A percentile compares a stretch with the other conserved stretches of the same genome.
Evolutionary conservation across 2,797 vertebrate genomes (phyloP).

Genomic region (Tarsius wallacei): DNA sequence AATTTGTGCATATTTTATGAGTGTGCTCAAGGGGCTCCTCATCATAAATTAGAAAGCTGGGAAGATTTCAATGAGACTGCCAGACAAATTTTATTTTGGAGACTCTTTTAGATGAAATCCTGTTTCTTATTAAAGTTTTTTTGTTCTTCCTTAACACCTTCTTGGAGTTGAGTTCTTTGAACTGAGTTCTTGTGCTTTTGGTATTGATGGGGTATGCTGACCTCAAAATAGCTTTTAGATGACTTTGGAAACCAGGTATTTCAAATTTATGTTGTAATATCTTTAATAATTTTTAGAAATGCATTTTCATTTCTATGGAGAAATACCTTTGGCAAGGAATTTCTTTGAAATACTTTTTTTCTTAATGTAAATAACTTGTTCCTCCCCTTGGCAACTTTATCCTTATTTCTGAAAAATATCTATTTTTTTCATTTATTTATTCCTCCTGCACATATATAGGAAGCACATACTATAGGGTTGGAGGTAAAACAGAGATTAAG

Average conservation of each 20-base stretch:
- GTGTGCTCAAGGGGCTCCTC: neutral
- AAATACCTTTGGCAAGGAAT: neutral
- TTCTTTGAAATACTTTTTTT: neutral
- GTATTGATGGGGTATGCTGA: rapidly evolving
- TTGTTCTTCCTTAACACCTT: neutral
- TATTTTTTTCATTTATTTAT: neutral
- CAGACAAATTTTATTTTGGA: neutral
- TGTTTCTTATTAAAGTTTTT: neutral
- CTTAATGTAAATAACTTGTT: neutral
- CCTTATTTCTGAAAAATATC: neutral
- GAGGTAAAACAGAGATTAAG: neutral
- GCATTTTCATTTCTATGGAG: neutral
- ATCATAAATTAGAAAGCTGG: neutral
- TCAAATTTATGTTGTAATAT: neutral
- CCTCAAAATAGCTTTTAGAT: neutral
- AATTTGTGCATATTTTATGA: neutral
- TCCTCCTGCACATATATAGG: neutral
- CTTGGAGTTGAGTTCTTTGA: neutral
- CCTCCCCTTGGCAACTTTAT: neutral
- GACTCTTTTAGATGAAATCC: neutral
- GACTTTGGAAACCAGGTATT: neutral
- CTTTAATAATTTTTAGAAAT: neutral
- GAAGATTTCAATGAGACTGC: neutral
- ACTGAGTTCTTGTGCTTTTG: neutral
- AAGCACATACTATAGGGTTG: neutral